A percentile compares a stretch with the other conserved stretches of the same genome.
These are phyloP conservation scores for Azemiops feae DNA, from an alignment of 2,113 vertebrate species.

Conservation along the genomic window DNA sequence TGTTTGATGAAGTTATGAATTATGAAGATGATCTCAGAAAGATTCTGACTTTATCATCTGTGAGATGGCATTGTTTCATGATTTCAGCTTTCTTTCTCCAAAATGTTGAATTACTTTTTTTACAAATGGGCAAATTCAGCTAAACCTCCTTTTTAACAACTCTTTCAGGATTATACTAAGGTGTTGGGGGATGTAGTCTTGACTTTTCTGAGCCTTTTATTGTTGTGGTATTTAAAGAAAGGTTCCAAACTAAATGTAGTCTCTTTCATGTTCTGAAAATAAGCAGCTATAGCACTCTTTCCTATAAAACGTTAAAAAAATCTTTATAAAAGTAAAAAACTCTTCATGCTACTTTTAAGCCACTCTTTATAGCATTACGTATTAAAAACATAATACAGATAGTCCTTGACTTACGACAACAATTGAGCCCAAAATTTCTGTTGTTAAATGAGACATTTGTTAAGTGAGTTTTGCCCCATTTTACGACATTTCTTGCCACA, in stretches of 20 bases:
- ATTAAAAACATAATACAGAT: neutral
- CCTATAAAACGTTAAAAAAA: neutral
- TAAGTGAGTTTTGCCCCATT: no score
- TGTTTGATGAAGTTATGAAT: neutral
- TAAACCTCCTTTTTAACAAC: conserved; percentile 3
- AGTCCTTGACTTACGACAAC: no score
- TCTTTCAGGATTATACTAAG: neutral
- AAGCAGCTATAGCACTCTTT: conserved; percentile 20
- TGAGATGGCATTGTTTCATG: neutral
- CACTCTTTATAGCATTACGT: neutral
- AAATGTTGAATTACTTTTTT: neutral
- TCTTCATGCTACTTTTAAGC: neutral
- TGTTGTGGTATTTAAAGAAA: conserved; percentile 30
- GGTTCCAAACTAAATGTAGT: neutral
- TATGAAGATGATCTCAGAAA: neutral
- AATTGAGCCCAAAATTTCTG: no score
- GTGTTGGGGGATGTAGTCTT: conserved; percentile 18
- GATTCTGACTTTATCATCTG: neutral
- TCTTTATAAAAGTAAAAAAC: neutral
- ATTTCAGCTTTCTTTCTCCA: neutral
- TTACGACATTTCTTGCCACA: no score
- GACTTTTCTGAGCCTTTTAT: conserved; percentile 6
- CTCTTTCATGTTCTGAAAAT: conserved; percentile 29
- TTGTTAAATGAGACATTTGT: no score
- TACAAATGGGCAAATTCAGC: conserved; percentile 18